Percentiles rank a stretch among this genome's conserved stretches.
Evolutionary conservation across 2,797 vertebrate species (phyloP).

Genomic region (Valencia hispanica): DNA sequence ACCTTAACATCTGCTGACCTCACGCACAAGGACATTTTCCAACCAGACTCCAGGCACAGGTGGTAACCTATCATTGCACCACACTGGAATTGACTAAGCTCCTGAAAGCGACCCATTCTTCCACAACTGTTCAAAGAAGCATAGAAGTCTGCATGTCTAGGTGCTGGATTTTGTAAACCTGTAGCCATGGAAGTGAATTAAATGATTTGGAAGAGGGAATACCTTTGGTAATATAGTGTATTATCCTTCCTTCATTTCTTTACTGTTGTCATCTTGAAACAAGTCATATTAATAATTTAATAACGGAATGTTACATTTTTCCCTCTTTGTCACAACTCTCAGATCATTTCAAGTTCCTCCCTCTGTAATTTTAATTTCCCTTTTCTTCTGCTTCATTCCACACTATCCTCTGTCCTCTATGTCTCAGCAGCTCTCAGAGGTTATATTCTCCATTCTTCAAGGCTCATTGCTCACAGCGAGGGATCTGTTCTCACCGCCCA

Average conservation of each 20-base stretch:
- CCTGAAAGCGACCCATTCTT: not conserved
- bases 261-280: conserved; percentile 33
- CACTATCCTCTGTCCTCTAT: conserved; percentile 20
- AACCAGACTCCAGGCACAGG: not conserved
- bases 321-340: conserved; percentile 23
- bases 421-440: conserved; percentile 53
- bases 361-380: conserved; percentile 39
- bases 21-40: not conserved
- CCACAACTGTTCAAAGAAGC: not conserved
- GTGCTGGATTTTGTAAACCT: not conserved
- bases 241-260: conserved; percentile 10
- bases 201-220: not conserved
- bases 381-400: conserved; percentile 24
- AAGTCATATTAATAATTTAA: conserved; percentile 58
- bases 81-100: not conserved
- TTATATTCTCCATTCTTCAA: conserved; percentile 62
- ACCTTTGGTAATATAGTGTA: conserved; percentile 4
- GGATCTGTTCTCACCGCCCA: conserved; percentile 46
- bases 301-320: conserved; percentile 43
- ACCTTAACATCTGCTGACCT: not conserved
- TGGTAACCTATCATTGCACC: not conserved
- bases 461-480: conserved; percentile 57
- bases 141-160: not conserved
- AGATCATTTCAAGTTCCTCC: conserved; percentile 46
- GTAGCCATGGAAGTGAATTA: not conserved